Evolutionary conservation across 2,888 invertebrate species (phyloP), one percentile per base, ranked within the genome.

Genomic region (Sphinx pinastri): DNA sequence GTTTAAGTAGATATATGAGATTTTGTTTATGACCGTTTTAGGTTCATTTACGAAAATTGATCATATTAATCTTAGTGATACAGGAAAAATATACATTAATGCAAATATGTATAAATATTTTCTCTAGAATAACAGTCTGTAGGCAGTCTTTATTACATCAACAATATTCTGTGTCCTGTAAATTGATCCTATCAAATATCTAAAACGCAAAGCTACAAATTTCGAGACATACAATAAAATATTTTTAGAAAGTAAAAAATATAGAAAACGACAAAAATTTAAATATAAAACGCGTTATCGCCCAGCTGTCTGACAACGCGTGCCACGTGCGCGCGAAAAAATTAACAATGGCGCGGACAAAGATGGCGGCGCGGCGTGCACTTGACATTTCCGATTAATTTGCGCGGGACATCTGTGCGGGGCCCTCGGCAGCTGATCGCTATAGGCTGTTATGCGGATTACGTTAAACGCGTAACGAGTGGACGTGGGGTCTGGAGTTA

Each of bases 321-420:
- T 79, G 91, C 87, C 93, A 93, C 93, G 93, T 93, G 93, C 90
- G 86, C 85, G 83, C 80, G 81, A 84, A 89, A 91, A 91, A 90
- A 81, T 84, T 89, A 88, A 85, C 82, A 86, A 81, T 74, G 75
- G 82, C 73, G 74, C 86, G 88, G 88, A 84, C 88, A 91, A 70
- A 92, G 90, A 91, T 91, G 93, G 92, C 92, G 87, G 63, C 63
- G 49, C 92, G 87, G 84, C 86, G 85, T 92, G 93, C 92, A 93
- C 93, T 93, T 93, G 93, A 93, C 93, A 93, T 93, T 93, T 93
- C 92, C 93, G 93, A 93, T 93, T 93, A 93, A 93, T 93, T 93
- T 92, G 92, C 90, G 84, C 89, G 88, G 90, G 88, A 91, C 93
- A 93, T 93, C 93, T 93, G 93, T 93, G 92, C 84, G 81, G 85